These are phyloP conservation scores for Helarctos malayanus DNA, from an alignment of 2,797 vertebrate species.

Conservation along the genomic window DNA sequence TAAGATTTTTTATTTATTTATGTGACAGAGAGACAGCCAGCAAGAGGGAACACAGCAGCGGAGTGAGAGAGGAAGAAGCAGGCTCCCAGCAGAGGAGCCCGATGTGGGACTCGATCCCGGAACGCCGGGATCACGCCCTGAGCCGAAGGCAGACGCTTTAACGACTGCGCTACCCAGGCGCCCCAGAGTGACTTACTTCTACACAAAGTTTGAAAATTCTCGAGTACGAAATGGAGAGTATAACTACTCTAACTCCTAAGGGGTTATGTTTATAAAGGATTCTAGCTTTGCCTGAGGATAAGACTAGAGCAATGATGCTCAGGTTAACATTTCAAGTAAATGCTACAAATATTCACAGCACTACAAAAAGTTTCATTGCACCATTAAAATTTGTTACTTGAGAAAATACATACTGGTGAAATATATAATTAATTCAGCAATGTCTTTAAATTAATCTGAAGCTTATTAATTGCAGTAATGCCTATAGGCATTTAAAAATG, in stretches of 20 bases:
- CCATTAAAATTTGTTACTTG: neutral
- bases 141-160: too few species aligned
- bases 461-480: neutral
- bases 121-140: too few species aligned
- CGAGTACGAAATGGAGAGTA: neutral
- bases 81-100: too few species aligned
- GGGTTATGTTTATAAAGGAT: neutral
- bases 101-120: too few species aligned
- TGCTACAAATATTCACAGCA: neutral
- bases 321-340: neutral
- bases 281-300: neutral
- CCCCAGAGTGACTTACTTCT: neutral
- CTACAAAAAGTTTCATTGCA: neutral
- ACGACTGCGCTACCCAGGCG: too few species aligned
- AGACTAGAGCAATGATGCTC: neutral
- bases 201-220: neutral
- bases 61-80: too few species aligned
- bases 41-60: too few species aligned
- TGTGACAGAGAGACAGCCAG: too few species aligned
- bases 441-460: conserved; percentile 20
- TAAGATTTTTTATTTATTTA: too few species aligned
- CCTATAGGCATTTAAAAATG: neutral
- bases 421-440: conserved; percentile 3
- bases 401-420: neutral
- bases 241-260: neutral